Base-by-base conservation (phyloP, 2,797 vertebrate genomes). In the Hephaestus fuliginosus region DNA sequence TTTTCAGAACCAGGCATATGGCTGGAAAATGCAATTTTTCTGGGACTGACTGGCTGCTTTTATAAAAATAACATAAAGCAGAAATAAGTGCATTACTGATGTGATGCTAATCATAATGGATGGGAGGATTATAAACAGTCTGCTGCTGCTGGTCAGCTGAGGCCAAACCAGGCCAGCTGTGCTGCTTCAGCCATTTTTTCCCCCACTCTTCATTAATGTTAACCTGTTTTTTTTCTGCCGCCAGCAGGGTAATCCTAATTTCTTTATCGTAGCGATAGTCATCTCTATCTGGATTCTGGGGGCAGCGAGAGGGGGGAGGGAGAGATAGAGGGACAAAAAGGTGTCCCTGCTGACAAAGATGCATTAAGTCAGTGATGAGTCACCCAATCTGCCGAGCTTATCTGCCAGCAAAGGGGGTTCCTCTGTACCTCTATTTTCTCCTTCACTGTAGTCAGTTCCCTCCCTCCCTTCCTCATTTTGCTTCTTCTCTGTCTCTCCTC, bases 341-440 rank as follows among this genome's bases (percentile, higher is more conserved):
- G 89, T 88, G 83, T 91, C 89, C 89, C 91, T 64, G 78, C 87
- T 89, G 81, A 88, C 89, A 85, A 18, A 87, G 86, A 92, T 86
- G 82, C 84, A 84, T 85, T 72, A 84, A 90, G 84, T 74, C 46
- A 4, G 78, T 53, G 80, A 92, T 94, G 93, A 94, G 87, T 94
- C 93, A 94, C 88, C 28, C 76, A 63, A 85, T 88, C 78, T 89
- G 82, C 75, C 9, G 18, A 76, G 74, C 81, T 86, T 65, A 89
- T 90, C 88, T 76, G 88, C 86, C 85, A 88, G 85, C 57, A 70
- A 91, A 92, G 92, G 92, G 93, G 91, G 90, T 91, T 93, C 91
- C 93, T 92, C 89, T 58, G 52, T 80, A 85, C 84, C 83, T 91
- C 78, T 62, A 3, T 70, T 68, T 88, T 28, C 81, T 81, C 43